Percentiles rank a stretch among this genome's conserved stretches.
These are phyloP conservation scores for Diadumene lineata DNA, from an alignment of 92 coral and sea anemone species.

Conservation along the genomic window DNA sequence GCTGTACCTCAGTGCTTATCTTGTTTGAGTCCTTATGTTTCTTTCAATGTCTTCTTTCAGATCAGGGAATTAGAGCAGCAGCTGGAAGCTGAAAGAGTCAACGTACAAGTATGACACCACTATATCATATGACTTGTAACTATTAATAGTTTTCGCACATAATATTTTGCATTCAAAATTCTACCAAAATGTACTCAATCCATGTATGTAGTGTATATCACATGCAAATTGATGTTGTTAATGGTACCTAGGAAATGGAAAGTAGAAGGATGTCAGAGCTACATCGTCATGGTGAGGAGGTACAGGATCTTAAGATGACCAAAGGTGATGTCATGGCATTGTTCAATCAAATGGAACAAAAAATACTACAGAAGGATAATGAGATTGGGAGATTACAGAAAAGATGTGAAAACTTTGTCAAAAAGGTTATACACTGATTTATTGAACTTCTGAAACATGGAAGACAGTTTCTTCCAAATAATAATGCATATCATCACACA, in stretches of 20 bases:
- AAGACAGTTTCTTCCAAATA: too few species aligned
- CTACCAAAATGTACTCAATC: too few species aligned
- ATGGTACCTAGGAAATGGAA: constrained; percentile 72
- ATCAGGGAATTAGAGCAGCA: constrained; percentile 73
- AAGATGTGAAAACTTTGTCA: constrained; percentile 71
- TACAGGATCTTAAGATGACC: constrained; percentile 66
- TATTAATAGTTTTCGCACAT: too few species aligned
- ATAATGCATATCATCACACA: too few species aligned
- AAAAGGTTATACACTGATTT: too few species aligned
- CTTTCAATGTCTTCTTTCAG: constrained; percentile 24
- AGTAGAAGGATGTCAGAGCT: constrained; percentile 81
- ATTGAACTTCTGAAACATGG: too few species aligned
- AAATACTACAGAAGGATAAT: constrained; percentile 68
- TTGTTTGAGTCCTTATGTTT: too few species aligned
- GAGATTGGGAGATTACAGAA: constrained; percentile 77
- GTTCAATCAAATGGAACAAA: constrained; percentile 78
- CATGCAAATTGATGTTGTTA: not conserved
- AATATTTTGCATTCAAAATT: too few species aligned
- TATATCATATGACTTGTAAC: too few species aligned
- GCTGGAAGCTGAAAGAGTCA: constrained; percentile 70
- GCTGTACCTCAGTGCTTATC: too few species aligned
- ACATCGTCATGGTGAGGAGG: constrained; percentile 91
- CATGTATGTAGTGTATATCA: not conserved
- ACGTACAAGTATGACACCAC: constrained; percentile 58
- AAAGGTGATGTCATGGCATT: constrained; percentile 72